These are phyloP conservation scores for Eutolmus rufibarbis DNA, from an alignment of 2,888 invertebrate genomes.

Conservation along the genomic window DNA sequence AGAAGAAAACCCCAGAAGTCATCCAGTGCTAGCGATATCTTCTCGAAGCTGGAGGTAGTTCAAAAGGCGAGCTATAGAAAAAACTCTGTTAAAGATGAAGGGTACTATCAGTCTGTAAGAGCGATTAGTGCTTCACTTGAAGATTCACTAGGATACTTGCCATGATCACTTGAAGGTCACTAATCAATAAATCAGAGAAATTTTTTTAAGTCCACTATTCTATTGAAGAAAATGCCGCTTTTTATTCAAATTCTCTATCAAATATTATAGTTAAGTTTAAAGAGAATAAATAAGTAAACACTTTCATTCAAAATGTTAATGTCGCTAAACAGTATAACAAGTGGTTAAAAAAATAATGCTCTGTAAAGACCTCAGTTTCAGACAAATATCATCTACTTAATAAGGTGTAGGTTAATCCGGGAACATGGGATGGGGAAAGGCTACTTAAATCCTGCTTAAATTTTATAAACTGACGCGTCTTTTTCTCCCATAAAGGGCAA, in stretches of 20 bases:
- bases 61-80: slow-evolving; percentile 50
- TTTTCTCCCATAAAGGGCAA: not conserved
- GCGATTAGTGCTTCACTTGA: slow-evolving; percentile 62
- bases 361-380: not conserved
- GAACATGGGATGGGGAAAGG: not conserved
- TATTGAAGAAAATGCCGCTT: not conserved
- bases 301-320: too few relatives aligned
- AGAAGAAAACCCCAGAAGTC: slow-evolving; percentile 52
- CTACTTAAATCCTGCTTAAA: not conserved
- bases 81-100: slow-evolving; percentile 46
- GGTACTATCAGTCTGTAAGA: slow-evolving; percentile 61
- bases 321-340: not conserved
- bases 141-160: slow-evolving; percentile 64
- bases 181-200: not conserved
- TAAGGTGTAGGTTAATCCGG: slow-evolving; percentile 10
- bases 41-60: slow-evolving; percentile 57
- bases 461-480: not conserved
- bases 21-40: slow-evolving; percentile 58
- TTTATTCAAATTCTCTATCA: too few relatives aligned
- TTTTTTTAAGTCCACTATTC: not conserved
- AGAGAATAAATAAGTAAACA: too few relatives aligned
- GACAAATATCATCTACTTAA: not conserved
- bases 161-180: slow-evolving; percentile 52
- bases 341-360: not conserved
- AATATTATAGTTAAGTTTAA: too few relatives aligned